Evolutionary conservation across 2,888 invertebrate genomes (phyloP).

Genomic region (Lepidonotus clava): DNA sequence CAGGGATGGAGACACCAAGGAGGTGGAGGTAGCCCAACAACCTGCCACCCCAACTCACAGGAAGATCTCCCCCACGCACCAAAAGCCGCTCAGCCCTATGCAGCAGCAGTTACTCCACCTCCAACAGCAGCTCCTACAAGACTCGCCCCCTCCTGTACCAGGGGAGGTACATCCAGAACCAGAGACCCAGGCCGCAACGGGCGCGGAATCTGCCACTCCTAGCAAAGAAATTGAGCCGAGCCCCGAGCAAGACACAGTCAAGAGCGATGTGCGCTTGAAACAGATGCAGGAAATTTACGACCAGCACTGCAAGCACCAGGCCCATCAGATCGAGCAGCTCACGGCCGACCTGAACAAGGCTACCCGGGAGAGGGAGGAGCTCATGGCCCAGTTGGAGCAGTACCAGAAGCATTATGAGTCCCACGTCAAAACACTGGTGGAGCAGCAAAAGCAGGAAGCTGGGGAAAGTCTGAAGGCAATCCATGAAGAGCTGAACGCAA

Average conservation of each 20-base stretch:
- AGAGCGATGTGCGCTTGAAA: background rate
- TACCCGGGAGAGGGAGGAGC: background rate
- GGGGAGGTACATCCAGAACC: background rate
- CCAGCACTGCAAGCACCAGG: constrained; percentile 15
- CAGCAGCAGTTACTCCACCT: constrained; percentile 34
- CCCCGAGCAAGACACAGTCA: background rate
- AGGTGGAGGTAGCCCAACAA: background rate
- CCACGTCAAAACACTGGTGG: constrained; percentile 22
- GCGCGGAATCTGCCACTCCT: too few species aligned
- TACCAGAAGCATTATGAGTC: constrained; percentile 26
- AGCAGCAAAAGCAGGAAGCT: constrained; percentile 62
- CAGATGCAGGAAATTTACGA: constrained; percentile 41
- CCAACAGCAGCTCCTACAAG: constrained; percentile 9
- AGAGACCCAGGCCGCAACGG: background rate
- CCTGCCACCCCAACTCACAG: background rate
- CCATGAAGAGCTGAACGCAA: constrained; percentile 65
- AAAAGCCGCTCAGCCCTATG: constrained; percentile 37
- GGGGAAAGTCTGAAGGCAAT: constrained; percentile 65
- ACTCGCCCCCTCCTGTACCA: background rate
- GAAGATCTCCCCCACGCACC: background rate
- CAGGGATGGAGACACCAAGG: background rate
- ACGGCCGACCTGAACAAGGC: background rate
- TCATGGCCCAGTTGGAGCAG: constrained; percentile 25
- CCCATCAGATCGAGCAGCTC: constrained; percentile 53
- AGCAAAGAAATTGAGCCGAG: background rate